These are phyloP conservation scores for Magallana ariakensis DNA, from an alignment of 1,140 invertebrate species.

Conservation along the genomic window DNA sequence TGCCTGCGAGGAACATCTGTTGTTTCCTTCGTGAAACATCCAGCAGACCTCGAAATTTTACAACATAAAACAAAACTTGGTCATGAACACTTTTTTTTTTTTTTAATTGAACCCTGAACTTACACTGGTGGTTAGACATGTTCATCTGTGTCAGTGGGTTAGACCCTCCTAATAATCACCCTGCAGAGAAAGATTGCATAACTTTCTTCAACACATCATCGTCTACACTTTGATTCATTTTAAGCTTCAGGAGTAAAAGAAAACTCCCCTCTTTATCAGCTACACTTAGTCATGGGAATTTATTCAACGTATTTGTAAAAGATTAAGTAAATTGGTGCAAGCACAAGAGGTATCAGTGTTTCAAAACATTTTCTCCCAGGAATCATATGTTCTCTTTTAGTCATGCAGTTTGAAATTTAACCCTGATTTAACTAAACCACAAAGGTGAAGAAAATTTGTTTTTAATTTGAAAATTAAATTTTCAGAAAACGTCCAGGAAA, in stretches of 20 bases:
- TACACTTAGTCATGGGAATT: neutral
- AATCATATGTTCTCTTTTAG: no score
- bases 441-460: no score
- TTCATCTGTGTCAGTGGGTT: constrained; percentile 10
- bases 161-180: neutral
- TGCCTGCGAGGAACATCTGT: constrained; percentile 15
- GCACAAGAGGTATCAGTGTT: no score
- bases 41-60: neutral
- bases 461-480: no score
- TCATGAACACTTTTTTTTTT: neutral
- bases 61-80: constrained; percentile 4
- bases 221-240: neutral
- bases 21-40: constrained; percentile 9
- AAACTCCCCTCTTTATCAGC: neutral
- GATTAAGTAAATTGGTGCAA: no score
- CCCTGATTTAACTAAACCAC: no score
- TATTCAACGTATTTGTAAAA: no score
- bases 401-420: no score
- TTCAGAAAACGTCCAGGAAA: no score
- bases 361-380: no score
- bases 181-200: neutral
- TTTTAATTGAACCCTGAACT: neutral
- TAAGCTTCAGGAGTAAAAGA: neutral
- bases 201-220: neutral
- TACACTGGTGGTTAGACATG: neutral